Base-by-base conservation (phyloP, 2,797 vertebrate species). In the Nyctalus aviator region DNA sequence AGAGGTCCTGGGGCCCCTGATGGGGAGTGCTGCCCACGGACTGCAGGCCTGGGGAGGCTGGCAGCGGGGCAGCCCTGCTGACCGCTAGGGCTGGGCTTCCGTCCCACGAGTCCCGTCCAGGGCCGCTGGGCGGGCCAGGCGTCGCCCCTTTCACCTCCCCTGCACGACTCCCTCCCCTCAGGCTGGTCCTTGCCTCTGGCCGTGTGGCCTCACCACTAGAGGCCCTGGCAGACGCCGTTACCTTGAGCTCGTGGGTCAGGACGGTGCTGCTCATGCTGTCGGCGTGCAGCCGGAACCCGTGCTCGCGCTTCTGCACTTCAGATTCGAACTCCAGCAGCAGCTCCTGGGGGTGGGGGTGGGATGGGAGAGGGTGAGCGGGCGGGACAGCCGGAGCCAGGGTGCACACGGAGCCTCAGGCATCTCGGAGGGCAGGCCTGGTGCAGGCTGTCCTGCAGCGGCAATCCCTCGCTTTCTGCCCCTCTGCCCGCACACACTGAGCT, bases 231-330 rank as follows among this genome's bases (percentile, higher is more conserved):
- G 48, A 23, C 1, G 11, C 23, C 11, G 37, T 95, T 96, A 99
- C 99, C 98, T 98, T 98, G 75, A 99, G 98, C 87, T 99, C 98
- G 5, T 97, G 96, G 18, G 98, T 97, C 27, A 99, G 88, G 93
- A 98, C 93, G 9, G 94, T 46, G 2, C 92, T 97, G 14, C 94
- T 97, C 98, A 98, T 98, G 96, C 98, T 97, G 71, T 98, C 98
- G 2, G 98, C 96, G 87, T 97, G 98, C 93, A 98, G 94, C 55
- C 95, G 98, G 95, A 98, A 98, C 76, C 98, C 97, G 1, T 98
- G 98, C 84, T 99, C 98, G 62, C 91, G 96, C 83, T 96, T 98
- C 96, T 96, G 98, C 90, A 98, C 96, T 90, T 98, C 97, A 12
- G 94, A 93, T 66, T 98, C 98, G 96, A 98, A 99, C 66, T 98